Percentiles rank a stretch among this genome's conserved stretches.
Conservation (phyloP, 1,140 invertebrate species). For the Geopemphigus sp. region DNA sequence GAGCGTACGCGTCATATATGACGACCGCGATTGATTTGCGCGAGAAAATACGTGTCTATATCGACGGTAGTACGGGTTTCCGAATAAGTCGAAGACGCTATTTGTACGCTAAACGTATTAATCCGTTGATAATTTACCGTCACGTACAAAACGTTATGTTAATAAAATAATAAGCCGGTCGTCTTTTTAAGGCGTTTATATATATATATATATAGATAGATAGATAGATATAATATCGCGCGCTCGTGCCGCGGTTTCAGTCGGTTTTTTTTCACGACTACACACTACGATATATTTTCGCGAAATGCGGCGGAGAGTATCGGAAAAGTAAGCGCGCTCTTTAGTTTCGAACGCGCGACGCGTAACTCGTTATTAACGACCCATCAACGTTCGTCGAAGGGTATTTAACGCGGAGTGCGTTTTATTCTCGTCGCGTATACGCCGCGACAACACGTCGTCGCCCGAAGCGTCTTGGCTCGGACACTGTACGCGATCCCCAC, state of each 20-base stretch:
- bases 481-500: too few relatives aligned
- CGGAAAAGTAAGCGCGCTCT: too few relatives aligned
- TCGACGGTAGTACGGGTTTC: constrained; percentile 7
- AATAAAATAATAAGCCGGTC: background rate
- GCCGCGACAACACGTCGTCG: too few relatives aligned
- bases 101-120: constrained; percentile 31
- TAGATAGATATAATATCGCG: too few relatives aligned
- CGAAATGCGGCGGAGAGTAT: too few relatives aligned
- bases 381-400: constrained; percentile 17
- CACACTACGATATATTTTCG: too few relatives aligned
- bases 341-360: background rate
- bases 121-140: constrained; percentile 30
- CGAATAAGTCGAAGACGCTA: constrained; percentile 30
- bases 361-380: constrained; percentile 26
- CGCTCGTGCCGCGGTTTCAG: too few relatives aligned
- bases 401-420: background rate
- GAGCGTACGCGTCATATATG: background rate
- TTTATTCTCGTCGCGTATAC: constrained; percentile 39
- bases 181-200: background rate
- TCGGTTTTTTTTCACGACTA: too few relatives aligned
- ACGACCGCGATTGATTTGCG: background rate
- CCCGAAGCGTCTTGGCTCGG: constrained; percentile 30
- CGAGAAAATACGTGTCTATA: background rate
- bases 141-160: constrained; percentile 21
- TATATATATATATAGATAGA: too few relatives aligned